These are phyloP conservation scores for Heliconius aoede DNA, from an alignment of 2,888 invertebrate genomes.

Conservation along the genomic window DNA sequence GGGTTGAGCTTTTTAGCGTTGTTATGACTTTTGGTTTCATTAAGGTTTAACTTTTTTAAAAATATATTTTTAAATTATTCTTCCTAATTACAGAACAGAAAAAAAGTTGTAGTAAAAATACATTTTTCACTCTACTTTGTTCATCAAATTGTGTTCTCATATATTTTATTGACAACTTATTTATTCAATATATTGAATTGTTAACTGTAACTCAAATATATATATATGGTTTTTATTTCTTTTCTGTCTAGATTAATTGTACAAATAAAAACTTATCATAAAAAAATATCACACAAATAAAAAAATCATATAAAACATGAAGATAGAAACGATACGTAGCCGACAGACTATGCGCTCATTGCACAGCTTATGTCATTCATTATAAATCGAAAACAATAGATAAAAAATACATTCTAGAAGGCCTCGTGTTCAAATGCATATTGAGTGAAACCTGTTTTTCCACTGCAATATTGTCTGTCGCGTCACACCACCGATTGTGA, in stretches of 20 bases:
- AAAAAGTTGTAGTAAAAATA: background rate
- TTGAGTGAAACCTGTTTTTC: slow-evolving; percentile 78
- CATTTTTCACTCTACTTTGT: background rate
- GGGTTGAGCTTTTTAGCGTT: slow-evolving; percentile 51
- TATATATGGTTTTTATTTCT: too few species aligned
- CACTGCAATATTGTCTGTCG: slow-evolving; percentile 69
- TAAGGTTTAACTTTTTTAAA: background rate
- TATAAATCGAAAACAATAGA: slow-evolving; percentile 36
- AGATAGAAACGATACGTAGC: background rate
- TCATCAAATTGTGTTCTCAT: too few species aligned
- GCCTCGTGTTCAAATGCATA: slow-evolving; percentile 56
- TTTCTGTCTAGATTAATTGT: too few species aligned
- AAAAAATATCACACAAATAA: background rate
- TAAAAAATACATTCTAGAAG: slow-evolving; percentile 43
- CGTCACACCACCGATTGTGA: slow-evolving; percentile 71
- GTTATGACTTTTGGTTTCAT: slow-evolving; percentile 15
- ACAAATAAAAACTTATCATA: too few species aligned
- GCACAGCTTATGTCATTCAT: slow-evolving; percentile 18
- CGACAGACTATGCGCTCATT: background rate
- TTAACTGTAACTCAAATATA: too few species aligned
- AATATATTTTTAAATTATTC: background rate
- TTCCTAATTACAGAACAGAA: background rate
- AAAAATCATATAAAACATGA: background rate
- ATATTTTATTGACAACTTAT: too few species aligned
- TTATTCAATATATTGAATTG: too few species aligned